phyloP scores from a whole-genome alignment of 1,140 invertebrate species.

The Battus philenor region DNA sequence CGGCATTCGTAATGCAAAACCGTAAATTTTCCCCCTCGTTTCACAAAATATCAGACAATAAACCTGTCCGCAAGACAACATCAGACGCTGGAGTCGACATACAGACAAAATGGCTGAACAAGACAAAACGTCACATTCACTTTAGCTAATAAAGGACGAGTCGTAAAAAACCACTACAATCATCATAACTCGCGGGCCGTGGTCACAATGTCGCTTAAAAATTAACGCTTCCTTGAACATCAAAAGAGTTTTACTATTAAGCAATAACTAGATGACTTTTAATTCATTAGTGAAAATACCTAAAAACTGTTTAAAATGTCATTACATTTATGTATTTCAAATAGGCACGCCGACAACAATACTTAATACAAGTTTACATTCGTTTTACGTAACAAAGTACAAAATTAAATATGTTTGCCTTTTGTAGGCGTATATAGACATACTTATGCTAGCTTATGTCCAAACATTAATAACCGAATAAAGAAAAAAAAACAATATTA shows the following conservation, averaged over 20 bases:
- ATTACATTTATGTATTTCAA: too few species aligned
- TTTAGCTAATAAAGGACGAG: slow-evolving; percentile 51
- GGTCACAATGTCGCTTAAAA: slow-evolving; percentile 42
- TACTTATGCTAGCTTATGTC: too few species aligned
- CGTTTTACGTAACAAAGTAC: too few species aligned
- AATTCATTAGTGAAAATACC: too few species aligned
- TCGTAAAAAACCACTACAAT: slow-evolving; percentile 68
- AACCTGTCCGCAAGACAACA: slow-evolving; percentile 38
- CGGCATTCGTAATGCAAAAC: slow-evolving; percentile 21
- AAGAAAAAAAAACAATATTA: too few species aligned
- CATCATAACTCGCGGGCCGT: slow-evolving; percentile 46
- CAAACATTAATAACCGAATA: too few species aligned
- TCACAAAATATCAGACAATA: slow-evolving; percentile 39
- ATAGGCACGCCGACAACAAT: too few species aligned
- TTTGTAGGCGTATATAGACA: too few species aligned
- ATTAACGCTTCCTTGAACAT: slow-evolving; percentile 31
- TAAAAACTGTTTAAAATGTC: too few species aligned
- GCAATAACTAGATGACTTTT: slow-evolving; percentile 8
- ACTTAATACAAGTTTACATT: too few species aligned
- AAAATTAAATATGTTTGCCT: too few species aligned
- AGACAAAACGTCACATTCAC: slow-evolving; percentile 30
- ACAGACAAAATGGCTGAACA: slow-evolving; percentile 35
- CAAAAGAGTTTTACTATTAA: slow-evolving; percentile 13
- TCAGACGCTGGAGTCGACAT: slow-evolving; percentile 40
- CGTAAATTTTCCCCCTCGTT: slow-evolving; percentile 25